Conservation (phyloP, 2,113 vertebrate species). For the Pomatostomus ruficeps region DNA sequence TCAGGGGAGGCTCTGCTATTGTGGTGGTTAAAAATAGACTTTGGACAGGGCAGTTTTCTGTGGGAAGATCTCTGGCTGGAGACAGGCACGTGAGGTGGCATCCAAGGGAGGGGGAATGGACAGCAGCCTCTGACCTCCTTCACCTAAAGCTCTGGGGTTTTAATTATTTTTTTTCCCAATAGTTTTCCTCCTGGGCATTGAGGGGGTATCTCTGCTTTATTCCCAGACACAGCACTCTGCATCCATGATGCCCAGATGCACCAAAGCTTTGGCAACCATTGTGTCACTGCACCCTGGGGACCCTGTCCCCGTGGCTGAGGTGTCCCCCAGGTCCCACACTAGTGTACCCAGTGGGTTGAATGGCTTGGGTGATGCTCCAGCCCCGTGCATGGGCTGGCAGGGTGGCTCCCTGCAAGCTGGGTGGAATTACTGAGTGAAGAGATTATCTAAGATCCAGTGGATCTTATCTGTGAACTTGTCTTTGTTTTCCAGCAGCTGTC, state of each 20-base stretch:
- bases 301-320: not conserved
- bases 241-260: not conserved
- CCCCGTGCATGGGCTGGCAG: rapidly evolving
- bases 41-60: not conserved
- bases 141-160: not conserved
- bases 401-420: not conserved
- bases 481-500: slow-evolving; percentile 3
- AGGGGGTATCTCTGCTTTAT: not conserved
- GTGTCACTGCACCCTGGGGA: not conserved
- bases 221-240: not conserved
- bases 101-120: not conserved
- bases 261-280: not conserved
- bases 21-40: slow-evolving; percentile 52
- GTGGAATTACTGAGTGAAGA: not conserved
- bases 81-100: not conserved
- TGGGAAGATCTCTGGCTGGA: not conserved
- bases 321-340: rapidly evolving
- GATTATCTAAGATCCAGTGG: not conserved
- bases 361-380: not conserved
- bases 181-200: not conserved
- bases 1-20: slow-evolving; percentile 30
- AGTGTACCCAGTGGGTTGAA: rapidly evolving
- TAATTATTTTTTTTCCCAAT: not conserved
- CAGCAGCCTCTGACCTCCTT: not conserved
- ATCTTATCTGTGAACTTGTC: not conserved